These are phyloP conservation scores for Antheraea mylitta DNA, from an alignment of 1,140 invertebrate genomes.

Conservation along the genomic window DNA sequence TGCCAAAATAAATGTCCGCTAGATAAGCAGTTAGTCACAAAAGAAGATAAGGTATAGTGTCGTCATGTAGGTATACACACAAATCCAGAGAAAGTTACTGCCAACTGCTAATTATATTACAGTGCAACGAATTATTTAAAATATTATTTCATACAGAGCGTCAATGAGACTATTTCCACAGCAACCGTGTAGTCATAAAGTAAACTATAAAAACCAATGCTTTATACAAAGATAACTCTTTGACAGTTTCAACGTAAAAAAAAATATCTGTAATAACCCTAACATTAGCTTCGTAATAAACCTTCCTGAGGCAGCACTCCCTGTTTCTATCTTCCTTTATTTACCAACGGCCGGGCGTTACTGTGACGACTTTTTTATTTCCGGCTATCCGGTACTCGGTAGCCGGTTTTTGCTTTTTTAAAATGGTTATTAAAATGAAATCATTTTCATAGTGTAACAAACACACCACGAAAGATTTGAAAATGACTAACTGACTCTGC, in stretches of 20 bases:
- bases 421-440: conserved; percentile 37
- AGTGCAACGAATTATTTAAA: too few relatives aligned
- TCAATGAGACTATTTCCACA: too few relatives aligned
- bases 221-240: conserved; percentile 2
- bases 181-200: neutral
- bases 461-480: too few relatives aligned
- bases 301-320: conserved; percentile 21
- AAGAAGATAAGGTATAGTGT: too few relatives aligned
- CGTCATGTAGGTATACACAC: too few relatives aligned
- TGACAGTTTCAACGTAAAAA: conserved; percentile 15
- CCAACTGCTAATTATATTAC: too few relatives aligned
- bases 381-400: conserved; percentile 23
- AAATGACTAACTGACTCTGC: too few relatives aligned
- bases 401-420: conserved; percentile 29
- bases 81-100: too few relatives aligned
- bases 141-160: too few relatives aligned
- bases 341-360: conserved; percentile 35
- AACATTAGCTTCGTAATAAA: conserved; percentile 36
- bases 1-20: too few relatives aligned
- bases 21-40: too few relatives aligned
- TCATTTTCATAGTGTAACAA: conserved; percentile 36
- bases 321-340: conserved; percentile 39
- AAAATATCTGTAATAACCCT: conserved; percentile 7
- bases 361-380: conserved; percentile 45
- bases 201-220: neutral